These are phyloP conservation scores for Eueides isabella DNA, from an alignment of 1,140 invertebrate species.

Conservation along the genomic window DNA sequence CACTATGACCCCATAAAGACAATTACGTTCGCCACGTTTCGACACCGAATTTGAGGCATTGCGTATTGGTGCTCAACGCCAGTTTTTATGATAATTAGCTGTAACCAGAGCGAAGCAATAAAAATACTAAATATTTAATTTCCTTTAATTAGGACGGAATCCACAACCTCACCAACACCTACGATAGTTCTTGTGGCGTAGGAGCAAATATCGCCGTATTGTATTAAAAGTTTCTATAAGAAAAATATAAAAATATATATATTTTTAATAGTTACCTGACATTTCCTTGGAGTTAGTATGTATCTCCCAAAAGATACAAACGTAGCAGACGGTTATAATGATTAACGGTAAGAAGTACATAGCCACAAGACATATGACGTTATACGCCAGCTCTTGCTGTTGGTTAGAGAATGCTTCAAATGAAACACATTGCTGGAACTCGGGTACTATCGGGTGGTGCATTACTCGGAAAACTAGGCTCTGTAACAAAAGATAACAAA, in stretches of 20 bases:
- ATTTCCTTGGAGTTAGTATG: constrained; percentile 61
- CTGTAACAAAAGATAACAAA: constrained; percentile 81
- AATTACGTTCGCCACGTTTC: too few relatives aligned
- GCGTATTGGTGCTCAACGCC: too few relatives aligned
- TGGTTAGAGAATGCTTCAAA: constrained; percentile 87
- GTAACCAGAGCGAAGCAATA: too few relatives aligned
- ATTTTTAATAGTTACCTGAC: constrained; percentile 50
- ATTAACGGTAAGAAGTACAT: constrained; percentile 68
- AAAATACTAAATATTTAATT: too few relatives aligned
- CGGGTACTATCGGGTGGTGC: constrained; percentile 84
- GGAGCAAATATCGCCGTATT: too few relatives aligned
- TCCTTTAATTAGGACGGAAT: too few relatives aligned
- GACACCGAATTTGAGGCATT: too few relatives aligned
- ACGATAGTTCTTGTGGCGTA: too few relatives aligned
- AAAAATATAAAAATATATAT: not conserved
- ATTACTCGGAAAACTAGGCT: constrained; percentile 89
- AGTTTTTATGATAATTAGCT: too few relatives aligned
- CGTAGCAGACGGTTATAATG: constrained; percentile 66
- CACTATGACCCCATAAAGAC: too few relatives aligned
- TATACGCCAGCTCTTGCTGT: constrained; percentile 87
- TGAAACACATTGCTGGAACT: constrained; percentile 89
- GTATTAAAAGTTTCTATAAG: too few relatives aligned
- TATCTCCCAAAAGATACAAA: constrained; percentile 68
- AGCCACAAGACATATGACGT: constrained; percentile 83
- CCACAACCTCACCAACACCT: too few relatives aligned